Conservation (phyloP, 2,797 vertebrate genomes). For the Acanthis flammea region DNA sequence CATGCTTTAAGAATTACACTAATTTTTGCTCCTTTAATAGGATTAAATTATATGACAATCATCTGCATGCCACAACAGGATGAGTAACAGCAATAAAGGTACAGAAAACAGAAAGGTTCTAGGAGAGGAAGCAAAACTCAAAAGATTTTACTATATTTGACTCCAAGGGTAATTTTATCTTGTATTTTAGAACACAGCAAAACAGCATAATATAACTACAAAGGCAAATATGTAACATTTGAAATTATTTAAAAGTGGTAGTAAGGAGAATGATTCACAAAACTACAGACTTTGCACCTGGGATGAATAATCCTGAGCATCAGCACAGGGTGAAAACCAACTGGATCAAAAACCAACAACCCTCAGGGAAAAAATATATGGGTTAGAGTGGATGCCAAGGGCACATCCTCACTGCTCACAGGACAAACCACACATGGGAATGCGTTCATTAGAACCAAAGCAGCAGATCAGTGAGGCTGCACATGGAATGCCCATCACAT, state of each 20-base stretch:
- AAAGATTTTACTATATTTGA: background rate
- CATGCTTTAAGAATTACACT: background rate
- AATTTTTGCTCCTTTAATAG: background rate
- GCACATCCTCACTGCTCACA: background rate
- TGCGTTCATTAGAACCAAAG: accelerated
- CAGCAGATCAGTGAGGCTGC: background rate
- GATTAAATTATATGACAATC: background rate
- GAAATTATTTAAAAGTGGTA: background rate
- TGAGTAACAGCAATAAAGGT: background rate
- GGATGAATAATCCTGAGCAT: background rate
- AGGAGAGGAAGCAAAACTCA: background rate
- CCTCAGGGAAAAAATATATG: background rate
- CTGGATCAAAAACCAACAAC: background rate
- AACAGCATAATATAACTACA: background rate
- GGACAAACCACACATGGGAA: background rate
- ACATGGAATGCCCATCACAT: background rate
- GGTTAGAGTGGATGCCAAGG: background rate
- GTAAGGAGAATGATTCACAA: background rate
- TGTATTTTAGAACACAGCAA: background rate
- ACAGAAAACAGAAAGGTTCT: background rate
- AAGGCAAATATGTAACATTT: background rate
- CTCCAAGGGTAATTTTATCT: background rate
- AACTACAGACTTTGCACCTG: background rate
- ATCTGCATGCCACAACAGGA: background rate
- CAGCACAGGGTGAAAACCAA: background rate